Base-by-base conservation (phyloP, 2,888 invertebrate species). In the Morpho helenor region DNA sequence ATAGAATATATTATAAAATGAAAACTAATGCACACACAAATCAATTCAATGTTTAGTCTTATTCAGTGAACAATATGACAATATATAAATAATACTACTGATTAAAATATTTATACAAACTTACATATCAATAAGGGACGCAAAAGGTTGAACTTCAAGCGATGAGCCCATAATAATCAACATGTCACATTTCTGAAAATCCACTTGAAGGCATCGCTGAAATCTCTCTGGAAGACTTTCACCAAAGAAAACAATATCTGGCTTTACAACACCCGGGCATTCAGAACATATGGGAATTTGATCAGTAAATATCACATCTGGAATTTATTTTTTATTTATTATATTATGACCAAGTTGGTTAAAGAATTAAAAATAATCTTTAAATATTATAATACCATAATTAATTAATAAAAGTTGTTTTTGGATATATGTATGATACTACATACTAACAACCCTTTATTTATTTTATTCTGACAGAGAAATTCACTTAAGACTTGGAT, bases 201-300 rank as follows among this genome's bases (percentile, higher is more conserved):
- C 98, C 68, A 90, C 84, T 23, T 91, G 87, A 8, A 95, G 91
- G 65, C 93, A 92, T 7, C 80, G 76, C 60, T 95, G 94, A 77
- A 98, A 99, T 65, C 94, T 91, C 0, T 91, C 86, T 0, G 99
- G 98, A 10, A 99, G 91, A 76, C 93, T 93, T 90, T 99, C 98
- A 0, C 98, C 98, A 82, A 98, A 99, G 87, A 99, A 98, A 9
- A 98, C 95, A 69, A 99, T 97, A 75, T 99, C 98, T 7, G 98
- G 98, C 80, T 98, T 98, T 0, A 99, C 96, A 6, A 97, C 89
- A 0, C 95, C 95, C 0, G 93, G 91, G 73, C 97, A 97, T 44
- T 91, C 84, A 2, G 92, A 92, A 76, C 98, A 98, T 48, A 92
- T 93, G 9, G 98, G 97, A 60, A 97, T 92, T 63, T 91, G 86